A percentile compares a stretch with the other conserved stretches of the same genome.
These are phyloP conservation scores for Vannuccia rotundouncinata DNA, from an alignment of 2,888 invertebrate genomes.

Conservation along the genomic window DNA sequence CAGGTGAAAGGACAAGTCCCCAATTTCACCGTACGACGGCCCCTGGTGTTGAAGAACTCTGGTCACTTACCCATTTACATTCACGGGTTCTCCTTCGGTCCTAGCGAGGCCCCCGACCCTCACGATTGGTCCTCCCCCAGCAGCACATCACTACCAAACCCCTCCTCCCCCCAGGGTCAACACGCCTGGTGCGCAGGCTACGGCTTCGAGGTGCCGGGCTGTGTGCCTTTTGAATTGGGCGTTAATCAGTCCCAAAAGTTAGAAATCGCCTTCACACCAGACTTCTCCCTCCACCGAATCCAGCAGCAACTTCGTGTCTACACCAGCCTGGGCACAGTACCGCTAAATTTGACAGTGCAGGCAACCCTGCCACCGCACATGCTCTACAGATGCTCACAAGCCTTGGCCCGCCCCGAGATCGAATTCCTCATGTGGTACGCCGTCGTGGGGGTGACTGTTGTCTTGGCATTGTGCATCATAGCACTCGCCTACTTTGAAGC, in stretches of 20 bases:
- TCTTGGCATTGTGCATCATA: conserved; percentile 64
- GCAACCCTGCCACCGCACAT: conserved; percentile 65
- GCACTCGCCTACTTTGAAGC: conserved; percentile 68
- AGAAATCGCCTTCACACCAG: conserved; percentile 39
- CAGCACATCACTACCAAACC: background rate
- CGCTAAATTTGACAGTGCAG: conserved; percentile 66
- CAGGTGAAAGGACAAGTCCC: conserved; percentile 58
- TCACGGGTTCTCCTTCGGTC: conserved; percentile 62
- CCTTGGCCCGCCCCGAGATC: conserved; percentile 64
- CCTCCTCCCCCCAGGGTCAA: conserved; percentile 51
- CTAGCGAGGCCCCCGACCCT: conserved; percentile 1
- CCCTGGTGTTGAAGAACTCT: conserved; percentile 79
- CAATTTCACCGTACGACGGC: conserved; percentile 69
- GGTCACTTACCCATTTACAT: conserved; percentile 78
- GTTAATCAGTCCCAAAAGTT: conserved; percentile 63
- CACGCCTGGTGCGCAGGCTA: conserved; percentile 68
- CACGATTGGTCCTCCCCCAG: background rate
- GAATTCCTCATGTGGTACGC: conserved; percentile 42
- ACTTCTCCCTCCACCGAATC: conserved; percentile 38
- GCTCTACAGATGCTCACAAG: conserved; percentile 65
- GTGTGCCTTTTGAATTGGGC: conserved; percentile 12
- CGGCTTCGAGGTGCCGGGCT: conserved; percentile 46
- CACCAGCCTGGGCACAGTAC: conserved; percentile 51
- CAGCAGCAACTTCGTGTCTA: conserved; percentile 58
- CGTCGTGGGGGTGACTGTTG: conserved; percentile 56